Evolutionary conservation across 2,888 invertebrate species (phyloP).

Genomic region (Dryococelus australis): DNA sequence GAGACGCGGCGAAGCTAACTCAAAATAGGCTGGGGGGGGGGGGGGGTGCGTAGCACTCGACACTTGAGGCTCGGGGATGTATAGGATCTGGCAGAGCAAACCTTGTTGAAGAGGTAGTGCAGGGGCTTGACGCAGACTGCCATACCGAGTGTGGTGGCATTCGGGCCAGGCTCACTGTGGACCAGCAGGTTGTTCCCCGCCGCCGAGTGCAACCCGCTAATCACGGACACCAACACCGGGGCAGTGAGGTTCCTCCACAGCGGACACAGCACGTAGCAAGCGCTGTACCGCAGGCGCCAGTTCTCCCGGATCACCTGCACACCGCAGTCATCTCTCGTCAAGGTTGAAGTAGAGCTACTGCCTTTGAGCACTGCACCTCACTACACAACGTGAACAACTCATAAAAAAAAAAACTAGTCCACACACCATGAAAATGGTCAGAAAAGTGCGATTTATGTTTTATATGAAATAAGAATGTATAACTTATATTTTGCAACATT

Average conservation of each 20-base stretch:
- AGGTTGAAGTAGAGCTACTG: not conserved
- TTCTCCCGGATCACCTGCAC: conserved; percentile 84
- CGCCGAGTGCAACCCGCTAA: conserved; percentile 58
- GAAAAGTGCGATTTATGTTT: too few relatives aligned
- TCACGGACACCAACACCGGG: conserved; percentile 75
- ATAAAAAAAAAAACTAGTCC: too few relatives aligned
- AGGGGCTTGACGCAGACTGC: conserved; percentile 91
- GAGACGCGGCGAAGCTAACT: too few relatives aligned
- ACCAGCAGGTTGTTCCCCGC: conserved; percentile 72
- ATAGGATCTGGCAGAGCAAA: conserved; percentile 49
- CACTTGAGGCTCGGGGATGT: too few relatives aligned
- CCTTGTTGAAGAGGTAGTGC: conserved; percentile 86
- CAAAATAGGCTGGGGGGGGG: too few relatives aligned
- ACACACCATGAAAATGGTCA: too few relatives aligned
- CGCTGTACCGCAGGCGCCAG: conserved; percentile 92
- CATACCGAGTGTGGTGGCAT: conserved; percentile 54
- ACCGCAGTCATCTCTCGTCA: not conserved
- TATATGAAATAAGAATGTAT: too few relatives aligned
- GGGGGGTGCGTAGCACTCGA: too few relatives aligned
- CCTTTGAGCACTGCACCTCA: not conserved
- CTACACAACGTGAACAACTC: too few relatives aligned
- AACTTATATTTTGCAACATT: too few relatives aligned
- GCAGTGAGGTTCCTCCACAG: conserved; percentile 68
- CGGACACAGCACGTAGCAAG: conserved; percentile 86
- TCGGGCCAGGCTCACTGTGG: conserved; percentile 62